Base-by-base conservation (phyloP, 2,888 invertebrate genomes). In the Trichogramma evanescens region DNA sequence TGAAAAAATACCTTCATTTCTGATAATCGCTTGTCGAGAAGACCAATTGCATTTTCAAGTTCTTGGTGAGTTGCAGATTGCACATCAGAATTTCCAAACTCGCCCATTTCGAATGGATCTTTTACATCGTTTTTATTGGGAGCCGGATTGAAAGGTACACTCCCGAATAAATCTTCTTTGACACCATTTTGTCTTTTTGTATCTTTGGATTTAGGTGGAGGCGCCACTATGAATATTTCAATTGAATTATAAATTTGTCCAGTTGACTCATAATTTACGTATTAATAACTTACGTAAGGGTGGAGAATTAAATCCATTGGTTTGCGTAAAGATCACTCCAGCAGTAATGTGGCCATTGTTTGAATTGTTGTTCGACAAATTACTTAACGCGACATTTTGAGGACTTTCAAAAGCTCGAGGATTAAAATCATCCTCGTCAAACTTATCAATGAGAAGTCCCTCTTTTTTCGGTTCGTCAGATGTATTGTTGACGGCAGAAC, bases 31-130 rank as follows among this genome's bases (percentile, higher is more conserved):
- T 89, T 90, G 77, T 93, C 92, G 76, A 91, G 79, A 69, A 89
- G 83, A 55, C 89, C 89, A 70, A 91, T 88, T 67, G 91, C 90
- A 77, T 84, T 87, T 74, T 86, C 86, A 64, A 86, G 80, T 69
- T 86, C 85, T 68, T 83, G 82, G 8, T 82, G 80, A 56, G 82
- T 81, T 63, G 76, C 76, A n/a, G 77, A 75, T 44, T 79, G 77
- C 61, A 79, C 80, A 9, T 74, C 67, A 3, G 72, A 68, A 4
- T 71, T 71, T 46, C 75, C 79, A 68, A 89, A 89, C 70, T 89
- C 89, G 50, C 88, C 89, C 82, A 93, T 92, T 68, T 93, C 93
- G 74, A 93, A 93, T 1, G 92, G 92, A 79, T 93, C 93, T 67
- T 84, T 82, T 48, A 77, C 73, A 64, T 76, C 78, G 66, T 72